Percentiles rank a stretch among this genome's conserved stretches.
Conservation (phyloP, 2,797 vertebrate genomes). For the Merluccius polli region DNA sequence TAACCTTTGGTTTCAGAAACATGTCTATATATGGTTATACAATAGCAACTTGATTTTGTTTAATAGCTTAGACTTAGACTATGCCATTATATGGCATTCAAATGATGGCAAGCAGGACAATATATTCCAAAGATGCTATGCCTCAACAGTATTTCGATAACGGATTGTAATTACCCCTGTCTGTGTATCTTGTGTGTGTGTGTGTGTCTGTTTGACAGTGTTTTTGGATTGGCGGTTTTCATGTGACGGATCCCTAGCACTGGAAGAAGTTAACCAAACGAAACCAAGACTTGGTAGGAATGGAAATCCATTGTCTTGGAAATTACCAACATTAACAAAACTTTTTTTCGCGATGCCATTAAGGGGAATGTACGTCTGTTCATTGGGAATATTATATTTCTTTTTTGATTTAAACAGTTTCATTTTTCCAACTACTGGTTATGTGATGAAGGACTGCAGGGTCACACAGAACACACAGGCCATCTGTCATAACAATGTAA, state of each 20-base stretch:
- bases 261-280: background rate
- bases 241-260: background rate
- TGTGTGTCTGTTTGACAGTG: background rate
- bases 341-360: background rate
- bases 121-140: background rate
- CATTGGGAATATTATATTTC: background rate
- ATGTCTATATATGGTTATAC: too few species aligned
- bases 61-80: too few species aligned
- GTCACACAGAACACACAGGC: constrained; percentile 20
- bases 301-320: background rate
- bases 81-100: too few species aligned
- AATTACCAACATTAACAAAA: background rate
- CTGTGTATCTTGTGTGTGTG: constrained; percentile 3
- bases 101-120: too few species aligned
- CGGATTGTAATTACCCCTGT: background rate
- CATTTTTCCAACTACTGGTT: constrained; percentile 35
- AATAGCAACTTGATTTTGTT: too few species aligned
- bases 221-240: background rate
- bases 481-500: constrained; percentile 44
- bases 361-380: background rate
- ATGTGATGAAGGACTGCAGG: constrained; percentile 50
- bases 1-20: too few species aligned
- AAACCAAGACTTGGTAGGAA: background rate
- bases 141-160: background rate
- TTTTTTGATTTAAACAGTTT: constrained; percentile 24